A percentile compares a stretch with the other conserved stretches of the same genome.
phyloP scores from a whole-genome alignment of 2,797 vertebrate species.

The Alcedo atthis region DNA sequence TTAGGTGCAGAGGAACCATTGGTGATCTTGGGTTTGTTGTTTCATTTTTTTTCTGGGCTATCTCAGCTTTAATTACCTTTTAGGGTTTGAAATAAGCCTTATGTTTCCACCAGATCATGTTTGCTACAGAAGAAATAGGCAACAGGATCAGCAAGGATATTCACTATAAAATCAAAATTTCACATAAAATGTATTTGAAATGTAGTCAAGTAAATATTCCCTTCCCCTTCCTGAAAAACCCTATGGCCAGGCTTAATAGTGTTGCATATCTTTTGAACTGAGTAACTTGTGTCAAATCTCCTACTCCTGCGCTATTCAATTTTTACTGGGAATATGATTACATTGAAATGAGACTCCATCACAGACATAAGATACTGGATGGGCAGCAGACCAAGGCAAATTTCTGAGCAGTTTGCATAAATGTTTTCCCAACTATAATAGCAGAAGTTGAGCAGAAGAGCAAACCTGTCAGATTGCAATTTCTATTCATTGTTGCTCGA shows the following conservation, averaged over 20 bases:
- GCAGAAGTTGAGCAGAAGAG: not conserved
- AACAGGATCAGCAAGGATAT: not conserved
- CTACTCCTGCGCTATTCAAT: constrained; percentile 24
- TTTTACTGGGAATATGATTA: constrained; percentile 64
- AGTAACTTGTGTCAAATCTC: constrained; percentile 37
- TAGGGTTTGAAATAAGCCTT: constrained; percentile 33
- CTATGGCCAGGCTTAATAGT: constrained; percentile 8
- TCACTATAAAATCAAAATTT: constrained; percentile 21
- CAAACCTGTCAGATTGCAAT: constrained; percentile 33
- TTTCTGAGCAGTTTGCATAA: constrained; percentile 64
- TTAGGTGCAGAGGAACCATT: constrained; percentile 17
- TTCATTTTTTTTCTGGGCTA: not conserved
- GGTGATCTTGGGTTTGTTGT: not conserved
- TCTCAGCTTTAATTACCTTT: constrained; percentile 62
- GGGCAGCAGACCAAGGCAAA: constrained; percentile 55
- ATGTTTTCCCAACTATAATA: constrained; percentile 35
- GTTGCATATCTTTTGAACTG: constrained; percentile 23
- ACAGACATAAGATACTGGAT: constrained; percentile 61
- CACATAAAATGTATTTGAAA: not conserved
- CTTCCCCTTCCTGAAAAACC: not conserved
- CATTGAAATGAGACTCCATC: constrained; percentile 63
- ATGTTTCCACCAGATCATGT: not conserved
- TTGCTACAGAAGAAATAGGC: not conserved
- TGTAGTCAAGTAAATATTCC: not conserved
- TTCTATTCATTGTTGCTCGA: constrained; percentile 25